phyloP scores from a whole-genome alignment of 2,797 vertebrate genomes.

The Avahi laniger region DNA sequence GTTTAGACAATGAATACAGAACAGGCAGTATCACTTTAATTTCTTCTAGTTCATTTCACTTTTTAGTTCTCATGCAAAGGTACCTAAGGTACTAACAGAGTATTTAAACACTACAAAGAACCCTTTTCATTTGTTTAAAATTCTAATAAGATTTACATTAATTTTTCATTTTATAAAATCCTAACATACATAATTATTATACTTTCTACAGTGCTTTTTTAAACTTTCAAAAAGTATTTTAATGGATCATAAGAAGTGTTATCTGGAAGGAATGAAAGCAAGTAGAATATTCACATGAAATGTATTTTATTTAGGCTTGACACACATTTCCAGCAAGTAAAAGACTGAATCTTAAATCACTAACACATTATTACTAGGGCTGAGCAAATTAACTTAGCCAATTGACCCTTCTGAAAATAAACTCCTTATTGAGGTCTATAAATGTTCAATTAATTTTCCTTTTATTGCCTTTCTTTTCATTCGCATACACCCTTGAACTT shows the following conservation, averaged over 20 bases:
- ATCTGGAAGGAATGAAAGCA: background rate
- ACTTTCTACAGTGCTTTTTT: background rate
- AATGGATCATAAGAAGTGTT: background rate
- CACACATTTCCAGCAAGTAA: background rate
- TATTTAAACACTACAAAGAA: constrained; percentile 4
- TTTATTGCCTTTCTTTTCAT: constrained; percentile 53
- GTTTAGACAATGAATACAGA: constrained; percentile 41
- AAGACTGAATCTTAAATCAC: constrained; percentile 47
- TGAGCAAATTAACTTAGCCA: constrained; percentile 62
- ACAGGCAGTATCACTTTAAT: background rate
- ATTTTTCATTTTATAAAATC: constrained; percentile 4
- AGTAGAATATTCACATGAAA: constrained; percentile 3
- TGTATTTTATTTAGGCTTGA: background rate
- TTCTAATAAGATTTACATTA: constrained; percentile 21
- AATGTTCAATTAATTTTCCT: constrained; percentile 65
- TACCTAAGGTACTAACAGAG: background rate
- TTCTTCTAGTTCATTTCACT: constrained; percentile 55
- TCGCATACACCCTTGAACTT: constrained; percentile 39
- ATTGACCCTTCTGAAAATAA: constrained; percentile 64
- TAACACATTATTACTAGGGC: constrained; percentile 35
- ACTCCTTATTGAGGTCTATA: constrained; percentile 39
- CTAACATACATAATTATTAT: background rate
- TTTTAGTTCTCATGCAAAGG: constrained; percentile 11
- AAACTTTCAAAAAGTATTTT: background rate
- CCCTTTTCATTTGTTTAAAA: background rate